A percentile compares a stretch with the other conserved stretches of the same genome.
Evolutionary conservation across 2,113 vertebrate species (phyloP).

Genomic region (Centrocercus urophasianus): DNA sequence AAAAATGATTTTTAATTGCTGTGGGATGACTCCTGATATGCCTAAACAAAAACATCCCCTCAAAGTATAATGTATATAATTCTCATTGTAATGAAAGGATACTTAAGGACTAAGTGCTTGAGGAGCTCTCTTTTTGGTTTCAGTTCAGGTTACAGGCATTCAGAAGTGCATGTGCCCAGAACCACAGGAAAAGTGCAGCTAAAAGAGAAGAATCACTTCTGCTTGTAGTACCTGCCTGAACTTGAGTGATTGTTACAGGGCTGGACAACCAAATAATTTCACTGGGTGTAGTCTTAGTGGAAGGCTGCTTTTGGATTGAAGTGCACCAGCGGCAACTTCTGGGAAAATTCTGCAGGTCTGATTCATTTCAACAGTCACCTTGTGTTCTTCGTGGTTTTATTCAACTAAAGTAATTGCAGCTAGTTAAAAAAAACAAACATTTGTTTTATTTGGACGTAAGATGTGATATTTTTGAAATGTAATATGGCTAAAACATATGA

Average conservation of each 20-base stretch:
- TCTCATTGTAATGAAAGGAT: neutral
- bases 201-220: neutral
- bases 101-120: constrained; percentile 25
- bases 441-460: constrained; percentile 26
- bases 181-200: neutral
- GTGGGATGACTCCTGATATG: constrained; percentile 66
- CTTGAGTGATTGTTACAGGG: neutral
- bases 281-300: neutral
- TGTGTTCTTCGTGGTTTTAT: constrained; percentile 5
- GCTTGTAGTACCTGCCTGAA: neutral
- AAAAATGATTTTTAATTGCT: constrained; percentile 80
- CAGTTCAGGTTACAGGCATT: neutral
- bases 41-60: constrained; percentile 70
- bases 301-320: neutral
- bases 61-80: constrained; percentile 50
- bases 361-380: constrained; percentile 17
- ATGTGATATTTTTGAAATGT: neutral
- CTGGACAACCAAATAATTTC: neutral
- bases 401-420: constrained; percentile 4
- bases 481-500: constrained; percentile 37
- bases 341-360: neutral
- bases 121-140: neutral
- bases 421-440: constrained; percentile 29
- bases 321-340: rapidly evolving
- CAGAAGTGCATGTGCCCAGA: neutral